These are phyloP conservation scores for Pemphredon lugubris DNA, from an alignment of 2,888 invertebrate species.

Conservation along the genomic window DNA sequence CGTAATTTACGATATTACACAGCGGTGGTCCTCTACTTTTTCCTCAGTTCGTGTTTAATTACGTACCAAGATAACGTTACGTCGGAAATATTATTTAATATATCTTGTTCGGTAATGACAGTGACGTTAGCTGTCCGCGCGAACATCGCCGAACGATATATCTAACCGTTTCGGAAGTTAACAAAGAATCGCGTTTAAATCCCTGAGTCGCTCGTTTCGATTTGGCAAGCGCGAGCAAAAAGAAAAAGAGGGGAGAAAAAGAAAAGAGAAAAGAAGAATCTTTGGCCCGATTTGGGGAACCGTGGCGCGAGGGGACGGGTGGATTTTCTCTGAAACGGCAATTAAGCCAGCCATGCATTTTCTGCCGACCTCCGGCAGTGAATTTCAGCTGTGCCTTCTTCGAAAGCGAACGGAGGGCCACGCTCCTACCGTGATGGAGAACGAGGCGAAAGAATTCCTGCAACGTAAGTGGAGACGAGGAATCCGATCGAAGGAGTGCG, in stretches of 20 bases:
- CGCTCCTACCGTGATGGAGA: constrained; percentile 2
- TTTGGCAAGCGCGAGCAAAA: neutral
- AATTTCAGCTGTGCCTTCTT: constrained; percentile 33
- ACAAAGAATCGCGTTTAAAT: constrained; percentile 10
- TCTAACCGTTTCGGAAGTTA: constrained; percentile 5
- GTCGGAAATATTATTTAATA: too few relatives aligned
- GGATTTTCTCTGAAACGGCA: constrained; percentile 50
- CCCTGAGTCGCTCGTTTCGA: constrained; percentile 7
- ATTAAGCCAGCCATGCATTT: constrained; percentile 58
- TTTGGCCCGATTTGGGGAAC: constrained; percentile 44
- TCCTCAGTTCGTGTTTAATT: too few relatives aligned
- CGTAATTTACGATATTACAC: too few relatives aligned
- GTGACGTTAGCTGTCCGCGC: too few relatives aligned
- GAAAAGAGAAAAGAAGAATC: constrained; percentile 9
- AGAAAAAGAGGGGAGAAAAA: too few relatives aligned
- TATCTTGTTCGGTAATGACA: too few relatives aligned
- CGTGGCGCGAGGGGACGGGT: constrained; percentile 18
- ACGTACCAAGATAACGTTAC: too few relatives aligned
- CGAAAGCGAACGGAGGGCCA: constrained; percentile 31
- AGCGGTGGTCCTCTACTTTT: too few relatives aligned
- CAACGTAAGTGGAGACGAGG: constrained; percentile 65
- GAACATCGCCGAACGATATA: too few relatives aligned
- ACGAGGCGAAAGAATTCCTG: constrained; percentile 49
- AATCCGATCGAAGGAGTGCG: constrained; percentile 67
- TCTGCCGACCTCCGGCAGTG: constrained; percentile 36